phyloP scores from a whole-genome alignment of 2,113 vertebrate species.

The Oenanthe oenanthe region DNA sequence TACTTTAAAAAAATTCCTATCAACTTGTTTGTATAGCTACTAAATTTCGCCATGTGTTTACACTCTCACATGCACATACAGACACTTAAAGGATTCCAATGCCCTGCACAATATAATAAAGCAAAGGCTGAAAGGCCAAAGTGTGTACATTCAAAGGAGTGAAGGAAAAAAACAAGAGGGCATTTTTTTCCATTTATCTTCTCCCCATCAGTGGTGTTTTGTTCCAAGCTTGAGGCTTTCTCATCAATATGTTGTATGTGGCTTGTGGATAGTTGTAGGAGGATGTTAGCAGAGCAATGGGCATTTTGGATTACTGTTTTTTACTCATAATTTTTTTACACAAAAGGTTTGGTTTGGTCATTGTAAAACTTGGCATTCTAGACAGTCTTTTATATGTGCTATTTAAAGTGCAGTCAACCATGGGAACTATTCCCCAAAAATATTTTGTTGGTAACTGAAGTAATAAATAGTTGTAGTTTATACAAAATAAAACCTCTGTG shows the following conservation, averaged over 20 bases:
- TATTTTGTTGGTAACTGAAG: background rate
- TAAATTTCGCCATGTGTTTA: background rate
- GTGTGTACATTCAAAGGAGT: background rate
- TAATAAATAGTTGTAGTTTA: background rate
- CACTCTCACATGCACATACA: background rate
- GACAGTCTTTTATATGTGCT: background rate
- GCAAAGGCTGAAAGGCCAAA: background rate
- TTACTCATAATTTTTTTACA: background rate
- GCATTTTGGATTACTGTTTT: background rate
- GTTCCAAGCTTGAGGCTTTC: background rate
- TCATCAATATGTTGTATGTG: background rate
- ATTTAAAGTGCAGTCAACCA: background rate
- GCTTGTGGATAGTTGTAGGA: background rate
- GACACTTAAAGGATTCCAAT: background rate
- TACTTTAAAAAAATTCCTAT: background rate
- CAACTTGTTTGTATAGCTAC: background rate
- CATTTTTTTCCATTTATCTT: background rate
- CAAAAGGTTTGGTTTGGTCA: background rate
- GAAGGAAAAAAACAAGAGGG: background rate
- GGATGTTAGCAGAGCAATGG: background rate
- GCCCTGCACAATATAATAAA: background rate
- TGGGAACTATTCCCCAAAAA: background rate
- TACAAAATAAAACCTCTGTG: background rate
- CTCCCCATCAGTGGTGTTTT: background rate
- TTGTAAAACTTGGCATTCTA: background rate